Conservation (phyloP, 2,797 vertebrate species). For the Cossypha dichroa region DNA sequence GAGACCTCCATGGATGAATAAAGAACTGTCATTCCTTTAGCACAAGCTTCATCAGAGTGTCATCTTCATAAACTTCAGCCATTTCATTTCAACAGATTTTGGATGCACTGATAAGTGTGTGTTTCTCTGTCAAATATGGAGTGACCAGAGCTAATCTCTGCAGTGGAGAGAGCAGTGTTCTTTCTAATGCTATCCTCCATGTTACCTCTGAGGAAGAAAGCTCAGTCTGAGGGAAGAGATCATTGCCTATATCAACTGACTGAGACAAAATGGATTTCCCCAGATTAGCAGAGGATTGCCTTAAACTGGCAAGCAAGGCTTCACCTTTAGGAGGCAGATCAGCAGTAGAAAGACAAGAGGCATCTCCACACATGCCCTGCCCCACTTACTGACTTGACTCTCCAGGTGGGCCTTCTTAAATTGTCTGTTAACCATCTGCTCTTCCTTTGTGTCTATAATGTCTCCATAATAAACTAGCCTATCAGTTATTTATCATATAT, state of each 20-base stretch:
- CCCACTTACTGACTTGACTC: not conserved
- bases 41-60: not conserved
- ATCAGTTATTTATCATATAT: not conserved
- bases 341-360: not conserved
- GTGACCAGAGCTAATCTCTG: not conserved
- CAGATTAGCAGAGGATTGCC: conserved; percentile 35
- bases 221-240: not conserved
- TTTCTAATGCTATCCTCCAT: not conserved
- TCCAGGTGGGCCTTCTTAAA: not conserved
- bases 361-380: not conserved
- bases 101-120: not conserved
- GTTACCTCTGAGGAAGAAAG: not conserved
- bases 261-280: conserved; percentile 20
- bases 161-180: not conserved
- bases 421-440: not conserved
- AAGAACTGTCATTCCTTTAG: not conserved
- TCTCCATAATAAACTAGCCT: not conserved
- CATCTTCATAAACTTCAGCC: not conserved
- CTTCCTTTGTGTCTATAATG: not conserved
- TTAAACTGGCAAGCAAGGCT: not conserved
- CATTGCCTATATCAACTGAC: not conserved
- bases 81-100: not conserved
- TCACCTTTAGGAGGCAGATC: conserved; percentile 1
- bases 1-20: not conserved
- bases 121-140: not conserved